Conservation (phyloP, 2,888 invertebrate species). For the Caprella mutica region DNA sequence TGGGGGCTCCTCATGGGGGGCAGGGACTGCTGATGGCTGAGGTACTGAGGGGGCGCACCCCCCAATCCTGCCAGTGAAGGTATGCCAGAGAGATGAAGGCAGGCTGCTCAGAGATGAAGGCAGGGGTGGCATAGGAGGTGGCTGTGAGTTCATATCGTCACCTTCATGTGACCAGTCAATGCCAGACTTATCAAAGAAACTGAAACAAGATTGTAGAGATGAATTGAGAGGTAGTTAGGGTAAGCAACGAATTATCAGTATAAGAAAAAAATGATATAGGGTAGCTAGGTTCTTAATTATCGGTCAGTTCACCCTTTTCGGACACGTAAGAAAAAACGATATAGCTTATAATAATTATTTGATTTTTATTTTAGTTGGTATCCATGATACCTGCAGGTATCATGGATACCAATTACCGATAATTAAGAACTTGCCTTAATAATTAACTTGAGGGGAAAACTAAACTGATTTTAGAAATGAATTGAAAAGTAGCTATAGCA, state of each 20-base stretch:
- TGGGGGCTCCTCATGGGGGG: slow-evolving; percentile 33
- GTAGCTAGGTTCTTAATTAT: no score
- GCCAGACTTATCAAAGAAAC: slow-evolving; percentile 33
- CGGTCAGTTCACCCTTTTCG: no score
- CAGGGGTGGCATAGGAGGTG: background rate
- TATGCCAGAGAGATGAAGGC: slow-evolving; percentile 17
- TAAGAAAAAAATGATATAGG: no score
- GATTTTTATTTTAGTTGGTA: no score
- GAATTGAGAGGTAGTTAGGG: background rate
- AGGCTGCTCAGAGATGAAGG: slow-evolving; percentile 9
- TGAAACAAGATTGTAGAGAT: slow-evolving; percentile 5
- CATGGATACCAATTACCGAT: no score
- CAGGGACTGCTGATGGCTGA: slow-evolving; percentile 27
- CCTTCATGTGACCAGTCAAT: slow-evolving; percentile 31
- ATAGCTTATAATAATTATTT: no score
- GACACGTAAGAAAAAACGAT: no score
- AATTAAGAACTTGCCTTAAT: no score
- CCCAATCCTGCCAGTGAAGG: slow-evolving; percentile 22
- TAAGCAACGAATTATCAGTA: background rate
- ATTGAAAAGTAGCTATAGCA: no score
- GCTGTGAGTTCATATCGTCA: slow-evolving; percentile 18
- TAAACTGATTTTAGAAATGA: no score
- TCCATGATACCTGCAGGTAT: no score
- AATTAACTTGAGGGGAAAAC: no score
- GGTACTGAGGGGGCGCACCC: slow-evolving; percentile 21